Evolutionary conservation across 2,888 invertebrate genomes (phyloP).

Genomic region (Anodontia alba): DNA sequence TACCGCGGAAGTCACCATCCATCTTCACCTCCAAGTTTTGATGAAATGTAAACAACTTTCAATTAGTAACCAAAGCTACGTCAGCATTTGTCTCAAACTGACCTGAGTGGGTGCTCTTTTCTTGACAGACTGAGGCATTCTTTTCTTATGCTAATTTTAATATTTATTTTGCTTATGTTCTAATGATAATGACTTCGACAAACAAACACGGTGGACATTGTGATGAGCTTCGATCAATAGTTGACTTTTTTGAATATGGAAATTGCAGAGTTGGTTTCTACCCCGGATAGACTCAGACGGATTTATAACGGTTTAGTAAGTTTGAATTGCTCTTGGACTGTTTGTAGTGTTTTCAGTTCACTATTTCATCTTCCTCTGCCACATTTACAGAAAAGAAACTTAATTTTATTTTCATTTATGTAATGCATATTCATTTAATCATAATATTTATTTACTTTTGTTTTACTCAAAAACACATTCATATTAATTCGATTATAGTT

Average conservation of each 20-base stretch:
- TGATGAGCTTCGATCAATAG: neutral
- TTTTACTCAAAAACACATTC: no score
- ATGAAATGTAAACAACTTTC: slow-evolving; percentile 58
- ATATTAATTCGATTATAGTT: no score
- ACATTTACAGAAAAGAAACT: no score
- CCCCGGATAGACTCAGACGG: slow-evolving; percentile 54
- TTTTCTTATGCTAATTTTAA: slow-evolving; percentile 8
- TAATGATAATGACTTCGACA: slow-evolving; percentile 50
- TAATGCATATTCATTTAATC: no score
- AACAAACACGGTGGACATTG: slow-evolving; percentile 11
- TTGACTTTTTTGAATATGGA: slow-evolving; percentile 32
- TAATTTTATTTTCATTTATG: no score
- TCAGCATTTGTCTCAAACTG: slow-evolving; percentile 38
- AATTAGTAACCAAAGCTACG: slow-evolving; percentile 57
- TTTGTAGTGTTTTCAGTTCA: no score
- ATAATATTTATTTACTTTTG: no score
- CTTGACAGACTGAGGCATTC: neutral
- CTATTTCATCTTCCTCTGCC: no score
- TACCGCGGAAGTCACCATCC: slow-evolving; percentile 36
- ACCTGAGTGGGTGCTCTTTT: slow-evolving; percentile 19
- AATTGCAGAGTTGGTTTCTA: slow-evolving; percentile 42
- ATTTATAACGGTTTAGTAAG: slow-evolving; percentile 44
- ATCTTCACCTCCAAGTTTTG: slow-evolving; percentile 43
- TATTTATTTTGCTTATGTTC: slow-evolving; percentile 21
- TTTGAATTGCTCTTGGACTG: neutral